phyloP scores from a whole-genome alignment of 2,888 invertebrate species.

The Epirrita christyi region DNA sequence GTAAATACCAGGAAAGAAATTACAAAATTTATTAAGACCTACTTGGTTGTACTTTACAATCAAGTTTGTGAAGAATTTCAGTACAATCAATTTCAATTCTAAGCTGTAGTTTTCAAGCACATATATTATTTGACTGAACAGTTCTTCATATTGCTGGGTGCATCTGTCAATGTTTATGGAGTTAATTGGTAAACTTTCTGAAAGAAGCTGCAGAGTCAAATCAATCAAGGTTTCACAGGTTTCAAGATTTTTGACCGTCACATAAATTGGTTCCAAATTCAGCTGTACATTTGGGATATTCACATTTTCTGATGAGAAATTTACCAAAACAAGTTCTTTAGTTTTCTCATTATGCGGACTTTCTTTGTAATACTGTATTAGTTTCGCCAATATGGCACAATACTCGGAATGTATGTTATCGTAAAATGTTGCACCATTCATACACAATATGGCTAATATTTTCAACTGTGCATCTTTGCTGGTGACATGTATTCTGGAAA shows the following conservation, averaged over 20 bases:
- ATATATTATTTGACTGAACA: slow-evolving; percentile 55
- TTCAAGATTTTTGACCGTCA: slow-evolving; percentile 59
- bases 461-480: slow-evolving; percentile 84
- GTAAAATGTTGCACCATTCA: slow-evolving; percentile 80
- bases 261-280: slow-evolving; percentile 71
- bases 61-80: slow-evolving; percentile 66
- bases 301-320: slow-evolving; percentile 75
- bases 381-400: slow-evolving; percentile 62
- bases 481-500: slow-evolving; percentile 73
- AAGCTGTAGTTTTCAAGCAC: slow-evolving; percentile 66
- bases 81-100: slow-evolving; percentile 63
- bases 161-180: slow-evolving; percentile 56
- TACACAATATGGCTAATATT: slow-evolving; percentile 80
- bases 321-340: slow-evolving; percentile 58
- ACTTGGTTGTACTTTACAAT: slow-evolving; percentile 60
- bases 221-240: slow-evolving; percentile 67
- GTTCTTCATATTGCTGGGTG: slow-evolving; percentile 45
- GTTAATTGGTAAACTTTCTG: slow-evolving; percentile 65
- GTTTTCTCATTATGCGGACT: slow-evolving; percentile 35
- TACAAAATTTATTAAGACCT: slow-evolving; percentile 53
- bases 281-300: slow-evolving; percentile 65
- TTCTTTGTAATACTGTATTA: slow-evolving; percentile 73
- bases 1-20: slow-evolving; percentile 54
- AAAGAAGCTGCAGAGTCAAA: slow-evolving; percentile 63
- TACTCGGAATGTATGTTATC: slow-evolving; percentile 79